Evolutionary conservation across 2,113 vertebrate species (phyloP), one percentile per base, ranked within the genome.

Genomic region (Oceanites oceanicus): DNA sequence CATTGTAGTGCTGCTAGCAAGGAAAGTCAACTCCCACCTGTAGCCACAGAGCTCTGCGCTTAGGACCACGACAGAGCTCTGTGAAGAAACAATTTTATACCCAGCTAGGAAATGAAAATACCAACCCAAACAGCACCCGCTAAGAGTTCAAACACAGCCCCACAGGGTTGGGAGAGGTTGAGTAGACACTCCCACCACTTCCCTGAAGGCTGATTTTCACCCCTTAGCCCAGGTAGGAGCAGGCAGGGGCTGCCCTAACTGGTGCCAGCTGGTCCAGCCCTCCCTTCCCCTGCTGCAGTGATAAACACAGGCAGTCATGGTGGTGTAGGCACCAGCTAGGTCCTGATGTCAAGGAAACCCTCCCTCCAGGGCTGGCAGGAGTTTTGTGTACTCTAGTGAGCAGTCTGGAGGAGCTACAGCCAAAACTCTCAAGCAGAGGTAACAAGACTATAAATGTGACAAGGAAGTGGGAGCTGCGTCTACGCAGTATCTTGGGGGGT

Each of bases 401-500:
- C 34, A 71, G 65, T 66, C 29, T 74, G 55, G 45, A 91, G 76
- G 75, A 89, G 50, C 63, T 68, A 40, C 30, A 59, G 62, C 13
- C 71, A 47, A 42, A 63, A 49, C 16, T 25, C 38, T 76, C 38
- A 84, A 62, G 32, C 38, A 88, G 52, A 38, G 7, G n/a, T 74
- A 78, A 70, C 2, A 22, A 50, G 42, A 22, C 22, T 66, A 3
- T n/a, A 73, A 66, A 38, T 17, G 5, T 23, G 30, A 89, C 56
- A 45, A 75, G 20, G 10, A 68, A 80, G 36, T 0, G 0, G 17
- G 65, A 80, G 18, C 29, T 75, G 25, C 55, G 36, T 42, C 34
- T 70, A 1, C 2, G 7, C 38, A 79, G 25, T 10, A 17, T 53
- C 50, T 30, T 58, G 19, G 2, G 5, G 13, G 0, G 3, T 2